Evolutionary conservation across 2,797 vertebrate genomes (phyloP).

Genomic region (Crypturellus tataupa): DNA sequence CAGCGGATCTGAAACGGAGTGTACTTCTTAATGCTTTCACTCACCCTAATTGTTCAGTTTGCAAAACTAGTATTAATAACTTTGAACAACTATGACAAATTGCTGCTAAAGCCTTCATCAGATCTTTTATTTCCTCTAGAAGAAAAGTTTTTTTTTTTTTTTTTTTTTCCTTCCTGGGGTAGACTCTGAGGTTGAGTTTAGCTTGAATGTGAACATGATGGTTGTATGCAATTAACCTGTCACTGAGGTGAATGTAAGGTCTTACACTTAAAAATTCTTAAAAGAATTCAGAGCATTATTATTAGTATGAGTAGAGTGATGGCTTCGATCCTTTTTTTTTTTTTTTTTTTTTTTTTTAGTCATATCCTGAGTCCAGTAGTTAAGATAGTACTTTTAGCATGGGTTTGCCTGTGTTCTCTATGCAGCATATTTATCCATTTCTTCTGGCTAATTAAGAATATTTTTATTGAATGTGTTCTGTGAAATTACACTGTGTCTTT

Average conservation of each 20-base stretch:
- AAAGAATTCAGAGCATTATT: not conserved
- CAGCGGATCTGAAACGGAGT: conserved; percentile 54
- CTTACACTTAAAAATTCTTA: not conserved
- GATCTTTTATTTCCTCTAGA: not conserved
- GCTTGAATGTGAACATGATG: not conserved
- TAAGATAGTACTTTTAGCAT: fast-evolving
- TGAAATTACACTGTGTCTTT: not conserved
- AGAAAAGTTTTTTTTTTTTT: not conserved
- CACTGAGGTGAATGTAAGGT: not conserved
- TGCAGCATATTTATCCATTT: not conserved
- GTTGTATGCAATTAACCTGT: not conserved
- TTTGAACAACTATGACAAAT: conserved; percentile 51
- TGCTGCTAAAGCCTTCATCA: not conserved
- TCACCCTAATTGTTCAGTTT: conserved; percentile 65
- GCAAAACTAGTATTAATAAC: conserved; percentile 51
- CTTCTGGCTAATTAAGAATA: not conserved
- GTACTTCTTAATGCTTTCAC: conserved; percentile 52
- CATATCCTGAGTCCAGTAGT: not conserved
- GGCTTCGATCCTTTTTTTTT: not conserved
- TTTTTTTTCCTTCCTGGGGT: not conserved
- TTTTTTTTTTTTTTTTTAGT: not conserved
- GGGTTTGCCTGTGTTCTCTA: not conserved
- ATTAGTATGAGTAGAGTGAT: not conserved
- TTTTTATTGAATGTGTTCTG: not conserved
- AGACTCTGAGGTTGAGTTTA: not conserved